These are phyloP conservation scores for Brevimyrus niger DNA, from an alignment of 2,113 vertebrate genomes.

Conservation along the genomic window DNA sequence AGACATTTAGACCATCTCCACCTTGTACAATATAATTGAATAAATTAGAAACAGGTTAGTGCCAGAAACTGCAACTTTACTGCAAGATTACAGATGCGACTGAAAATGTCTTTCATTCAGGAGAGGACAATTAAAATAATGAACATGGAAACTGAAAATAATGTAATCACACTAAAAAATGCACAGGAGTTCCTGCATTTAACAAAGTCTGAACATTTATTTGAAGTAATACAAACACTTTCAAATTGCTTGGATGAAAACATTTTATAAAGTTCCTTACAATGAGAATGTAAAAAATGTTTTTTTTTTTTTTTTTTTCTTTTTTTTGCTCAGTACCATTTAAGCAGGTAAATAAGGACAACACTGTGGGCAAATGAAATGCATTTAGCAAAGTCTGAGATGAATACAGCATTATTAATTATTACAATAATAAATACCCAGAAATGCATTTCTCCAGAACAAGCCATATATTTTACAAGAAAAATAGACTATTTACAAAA, in stretches of 20 bases:
- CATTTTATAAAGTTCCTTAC: constrained; percentile 58
- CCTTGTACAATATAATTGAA: neutral
- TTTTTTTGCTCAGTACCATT: constrained; percentile 73
- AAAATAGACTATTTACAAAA: constrained; percentile 56
- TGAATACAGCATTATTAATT: constrained; percentile 64
- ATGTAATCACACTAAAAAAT: constrained; percentile 13
- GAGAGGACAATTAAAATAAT: neutral
- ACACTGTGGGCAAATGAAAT: neutral
- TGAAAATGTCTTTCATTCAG: neutral
- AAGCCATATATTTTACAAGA: constrained; percentile 67
- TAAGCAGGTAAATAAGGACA: constrained; percentile 56
- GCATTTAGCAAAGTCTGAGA: constrained; percentile 43
- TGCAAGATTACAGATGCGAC: neutral
- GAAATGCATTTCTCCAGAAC: constrained; percentile 68
- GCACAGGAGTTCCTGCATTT: constrained; percentile 32
- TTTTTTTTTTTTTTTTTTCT: neutral
- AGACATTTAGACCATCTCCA: neutral
- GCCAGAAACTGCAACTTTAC: neutral
- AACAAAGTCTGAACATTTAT: constrained; percentile 68
- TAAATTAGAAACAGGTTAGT: neutral
- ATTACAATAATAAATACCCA: constrained; percentile 81
- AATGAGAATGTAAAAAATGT: constrained; percentile 59
- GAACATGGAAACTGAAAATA: neutral
- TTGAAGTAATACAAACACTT: constrained; percentile 83
- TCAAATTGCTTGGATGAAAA: constrained; percentile 81